Evolutionary conservation across 30 jellyfish, hydroid and myxozoan genomes (phyloP).

Genomic region (Rhopilema esculentum): DNA sequence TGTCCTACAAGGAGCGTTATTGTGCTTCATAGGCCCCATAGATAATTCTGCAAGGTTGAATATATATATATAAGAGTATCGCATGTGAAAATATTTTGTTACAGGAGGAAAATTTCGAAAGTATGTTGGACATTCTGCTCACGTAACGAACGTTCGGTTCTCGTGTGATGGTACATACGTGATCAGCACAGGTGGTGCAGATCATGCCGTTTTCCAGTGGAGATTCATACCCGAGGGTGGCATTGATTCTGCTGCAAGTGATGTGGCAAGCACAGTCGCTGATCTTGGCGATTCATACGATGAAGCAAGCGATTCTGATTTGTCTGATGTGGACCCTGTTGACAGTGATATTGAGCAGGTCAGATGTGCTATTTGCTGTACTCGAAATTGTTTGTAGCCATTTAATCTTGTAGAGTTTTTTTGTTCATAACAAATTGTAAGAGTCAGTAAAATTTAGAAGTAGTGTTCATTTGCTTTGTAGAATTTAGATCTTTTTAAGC

Average conservation of each 20-base stretch:
- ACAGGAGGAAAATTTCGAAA: conserved; percentile 87
- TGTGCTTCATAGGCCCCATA: no score
- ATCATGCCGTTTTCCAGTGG: conserved; percentile 95
- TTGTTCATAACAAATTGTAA: no score
- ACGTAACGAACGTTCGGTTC: conserved; percentile 93
- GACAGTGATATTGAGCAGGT: conserved; percentile 98
- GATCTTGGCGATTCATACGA: conserved; percentile 76
- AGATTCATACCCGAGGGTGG: conserved; percentile 89
- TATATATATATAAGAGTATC: no score
- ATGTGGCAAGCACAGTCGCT: conserved; percentile 77
- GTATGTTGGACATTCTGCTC: conserved; percentile 96
- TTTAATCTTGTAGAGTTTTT: not conserved
- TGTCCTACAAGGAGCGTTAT: no score
- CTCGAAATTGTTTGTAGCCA: not conserved
- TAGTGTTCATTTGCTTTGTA: no score
- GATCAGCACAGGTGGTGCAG: conserved; percentile 96
- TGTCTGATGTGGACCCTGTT: conserved; percentile 93
- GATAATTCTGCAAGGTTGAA: no score
- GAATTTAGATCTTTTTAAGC: no score
- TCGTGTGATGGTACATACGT: conserved; percentile 83
- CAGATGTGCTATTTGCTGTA: not conserved
- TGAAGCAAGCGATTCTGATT: conserved; percentile 96
- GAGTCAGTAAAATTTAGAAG: no score
- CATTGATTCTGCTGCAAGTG: conserved; percentile 58
- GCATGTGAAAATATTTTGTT: no score